Base-by-base conservation (phyloP, 1,140 invertebrate genomes). In the Anoplophora glabripennis region DNA sequence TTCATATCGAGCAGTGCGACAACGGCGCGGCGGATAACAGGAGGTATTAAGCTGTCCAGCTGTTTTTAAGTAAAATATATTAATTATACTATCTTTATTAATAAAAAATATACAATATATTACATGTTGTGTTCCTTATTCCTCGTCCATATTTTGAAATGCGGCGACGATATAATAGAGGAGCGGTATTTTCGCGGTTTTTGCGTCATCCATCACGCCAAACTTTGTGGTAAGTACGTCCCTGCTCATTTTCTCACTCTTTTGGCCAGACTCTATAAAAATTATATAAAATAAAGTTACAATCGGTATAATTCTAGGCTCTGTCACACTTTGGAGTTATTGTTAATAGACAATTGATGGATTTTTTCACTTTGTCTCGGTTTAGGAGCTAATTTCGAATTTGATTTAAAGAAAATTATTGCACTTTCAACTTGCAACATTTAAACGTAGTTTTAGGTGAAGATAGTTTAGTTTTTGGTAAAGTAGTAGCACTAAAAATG, bases 151-250 rank as follows among this genome's bases (percentile, higher is more conserved):
- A 40, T 45, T 49, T 55, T 66, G 64, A 49, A 66, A 66, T 28
- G 59, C 64, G 4, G 64, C 44, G 10, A 66, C 60, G 18, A 75
- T 68, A 38, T 75, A 73, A 57, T 74, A 75, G 8, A 75, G 47
- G 10, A 75, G 49, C 1, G 73, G 73, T 44, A 75, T 75, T 64
- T 74, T 74, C 5, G 65, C 55, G 4, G 71, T 74, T 57, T 68
- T 68, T 11, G 59, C 57, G 57, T 72, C 71, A 48, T 75, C 73
- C 34, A 71, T 56, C 4, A 75, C 71, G 1, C 71, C 71, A 37
- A 75, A 57, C 61, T 75, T 74, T 17, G 72, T 63, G 8, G 70
- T 70, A 15, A 75, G 54, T 37, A 69, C 63, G 15, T 75, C 72
- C 51, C 72, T 61, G 33, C 42, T 55, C 1, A 69, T 35, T 49